A percentile compares a stretch with the other conserved stretches of the same genome.
These are phyloP conservation scores for Atherinosoma microstoma DNA, from an alignment of 2,797 vertebrate genomes.

Conservation along the genomic window DNA sequence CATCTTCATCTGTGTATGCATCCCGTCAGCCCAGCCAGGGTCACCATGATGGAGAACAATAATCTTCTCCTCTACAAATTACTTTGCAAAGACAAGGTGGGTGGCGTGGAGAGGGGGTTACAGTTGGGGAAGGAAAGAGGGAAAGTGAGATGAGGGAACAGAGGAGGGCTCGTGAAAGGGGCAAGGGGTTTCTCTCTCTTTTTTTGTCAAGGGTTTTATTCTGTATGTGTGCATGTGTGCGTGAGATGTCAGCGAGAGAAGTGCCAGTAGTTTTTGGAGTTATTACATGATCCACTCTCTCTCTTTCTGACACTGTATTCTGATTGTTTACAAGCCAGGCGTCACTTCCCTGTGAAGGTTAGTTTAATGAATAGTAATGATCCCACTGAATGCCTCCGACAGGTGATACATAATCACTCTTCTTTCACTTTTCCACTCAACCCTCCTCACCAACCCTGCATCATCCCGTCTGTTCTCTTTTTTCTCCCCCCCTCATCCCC, in stretches of 20 bases:
- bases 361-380: slow-evolving; percentile 97
- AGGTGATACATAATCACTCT: slow-evolving; percentile 84
- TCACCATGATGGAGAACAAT: slow-evolving; percentile 99
- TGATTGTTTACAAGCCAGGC: slow-evolving; percentile 93
- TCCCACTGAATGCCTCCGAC: slow-evolving; percentile 84
- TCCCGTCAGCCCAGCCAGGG: slow-evolving; percentile 98
- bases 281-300: slow-evolving; percentile 70
- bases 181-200: slow-evolving; percentile 45
- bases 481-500: slow-evolving; percentile 19
- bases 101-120: slow-evolving; percentile 61
- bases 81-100: slow-evolving; percentile 94
- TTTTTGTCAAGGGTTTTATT: slow-evolving; percentile 52
- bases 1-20: slow-evolving; percentile 99
- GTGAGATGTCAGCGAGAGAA: slow-evolving; percentile 52
- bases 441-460: slow-evolving; percentile 35
- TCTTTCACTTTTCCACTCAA: slow-evolving; percentile 72
- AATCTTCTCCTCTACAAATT: slow-evolving; percentile 99
- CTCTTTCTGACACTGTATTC: slow-evolving; percentile 81
- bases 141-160: slow-evolving; percentile 68
- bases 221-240: slow-evolving; percentile 28
- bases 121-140: slow-evolving; percentile 69
- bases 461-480: slow-evolving; percentile 36
- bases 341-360: slow-evolving; percentile 94
- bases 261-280: slow-evolving; percentile 83
- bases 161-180: slow-evolving; percentile 50